phyloP scores from a whole-genome alignment of 2,113 vertebrate species.

The Bubo scandiacus region DNA sequence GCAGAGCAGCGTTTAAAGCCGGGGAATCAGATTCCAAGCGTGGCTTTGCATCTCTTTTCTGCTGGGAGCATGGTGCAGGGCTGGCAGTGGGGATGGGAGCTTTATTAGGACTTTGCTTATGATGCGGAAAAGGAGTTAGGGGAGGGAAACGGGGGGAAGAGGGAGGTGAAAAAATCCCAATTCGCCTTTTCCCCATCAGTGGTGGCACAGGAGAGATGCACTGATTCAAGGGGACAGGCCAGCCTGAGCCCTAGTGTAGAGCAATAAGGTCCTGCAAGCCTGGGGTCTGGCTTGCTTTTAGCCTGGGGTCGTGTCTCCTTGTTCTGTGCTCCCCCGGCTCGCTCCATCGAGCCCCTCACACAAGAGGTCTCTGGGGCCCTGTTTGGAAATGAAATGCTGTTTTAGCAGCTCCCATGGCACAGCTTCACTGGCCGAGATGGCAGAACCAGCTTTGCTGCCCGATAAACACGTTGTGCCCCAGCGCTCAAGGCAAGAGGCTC shows the following conservation, averaged over 20 bases:
- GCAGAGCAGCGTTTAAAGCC: slow-evolving; percentile 80
- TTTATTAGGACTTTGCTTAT: slow-evolving; percentile 71
- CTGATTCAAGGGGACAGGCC: neutral
- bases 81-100: slow-evolving; percentile 51
- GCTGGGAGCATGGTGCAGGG: slow-evolving; percentile 52
- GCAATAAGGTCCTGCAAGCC: neutral
- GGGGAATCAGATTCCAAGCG: slow-evolving; percentile 77
- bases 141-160: neutral
- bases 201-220: neutral
- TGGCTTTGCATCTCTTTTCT: slow-evolving; percentile 72
- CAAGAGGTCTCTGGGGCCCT: slow-evolving; percentile 41
- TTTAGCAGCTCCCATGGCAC: slow-evolving; percentile 41
- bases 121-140: slow-evolving; percentile 63
- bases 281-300: neutral
- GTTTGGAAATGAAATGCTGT: slow-evolving; percentile 60
- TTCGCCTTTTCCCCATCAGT: accelerated
- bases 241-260: neutral
- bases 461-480: neutral
- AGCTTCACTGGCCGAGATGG: neutral
- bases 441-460: neutral
- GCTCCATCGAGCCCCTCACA: neutral
- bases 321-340: neutral
- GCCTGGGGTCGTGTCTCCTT: neutral
- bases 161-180: neutral
- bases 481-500: neutral